Percentiles rank a stretch among this genome's conserved stretches.
Conservation (phyloP, 53 echinoderm and acorn worm species). For the Antedon mediterranea region DNA sequence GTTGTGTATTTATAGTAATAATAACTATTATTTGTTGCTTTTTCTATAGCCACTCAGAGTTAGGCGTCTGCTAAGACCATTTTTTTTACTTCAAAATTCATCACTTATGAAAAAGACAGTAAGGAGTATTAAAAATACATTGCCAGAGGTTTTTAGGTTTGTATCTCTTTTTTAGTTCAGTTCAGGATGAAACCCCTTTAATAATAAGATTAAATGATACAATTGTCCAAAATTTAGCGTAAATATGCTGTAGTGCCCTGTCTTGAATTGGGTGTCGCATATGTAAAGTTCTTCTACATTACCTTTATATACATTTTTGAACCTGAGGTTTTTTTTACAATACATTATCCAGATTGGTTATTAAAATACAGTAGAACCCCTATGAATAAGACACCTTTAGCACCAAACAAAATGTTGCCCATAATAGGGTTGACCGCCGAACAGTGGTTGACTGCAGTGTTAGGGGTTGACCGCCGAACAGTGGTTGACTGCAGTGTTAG, state of each 20-base stretch:
- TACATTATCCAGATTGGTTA: too few relatives aligned
- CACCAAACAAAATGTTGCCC: too few relatives aligned
- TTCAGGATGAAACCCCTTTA: too few relatives aligned
- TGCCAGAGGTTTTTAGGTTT: constrained; percentile 85
- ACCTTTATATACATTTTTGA: background rate
- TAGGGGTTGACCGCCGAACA: too few relatives aligned
- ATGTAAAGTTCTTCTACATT: background rate
- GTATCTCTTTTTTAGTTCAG: background rate
- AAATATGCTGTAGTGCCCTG: background rate
- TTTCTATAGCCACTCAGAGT: too few relatives aligned
- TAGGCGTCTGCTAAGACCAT: constrained; percentile 71
- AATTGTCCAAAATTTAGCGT: background rate
- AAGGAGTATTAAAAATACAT: constrained; percentile 64
- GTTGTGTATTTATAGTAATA: too few relatives aligned
- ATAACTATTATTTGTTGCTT: too few relatives aligned
- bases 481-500: too few relatives aligned
- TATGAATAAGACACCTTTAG: background rate
- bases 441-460: too few relatives aligned
- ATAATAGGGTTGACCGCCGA: too few relatives aligned
- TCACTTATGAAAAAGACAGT: constrained; percentile 92
- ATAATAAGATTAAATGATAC: background rate
- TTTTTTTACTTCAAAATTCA: constrained; percentile 94
- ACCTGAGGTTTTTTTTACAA: background rate
- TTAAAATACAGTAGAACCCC: too few relatives aligned
- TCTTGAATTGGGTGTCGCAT: background rate